These are phyloP conservation scores for Eremophila alpestris DNA, from an alignment of 2,797 vertebrate genomes.

Conservation along the genomic window DNA sequence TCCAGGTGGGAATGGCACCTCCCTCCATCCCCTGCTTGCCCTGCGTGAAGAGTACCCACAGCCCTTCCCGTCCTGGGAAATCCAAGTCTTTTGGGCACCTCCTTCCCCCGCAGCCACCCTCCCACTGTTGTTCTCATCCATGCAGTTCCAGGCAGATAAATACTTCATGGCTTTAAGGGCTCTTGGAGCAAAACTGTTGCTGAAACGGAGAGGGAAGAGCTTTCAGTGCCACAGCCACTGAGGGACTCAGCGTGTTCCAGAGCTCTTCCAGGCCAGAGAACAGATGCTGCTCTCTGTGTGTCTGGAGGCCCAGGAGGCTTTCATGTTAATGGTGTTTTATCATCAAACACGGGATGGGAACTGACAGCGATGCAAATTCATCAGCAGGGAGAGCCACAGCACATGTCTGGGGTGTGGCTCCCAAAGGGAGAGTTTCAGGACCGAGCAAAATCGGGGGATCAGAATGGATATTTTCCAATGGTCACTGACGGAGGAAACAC, in stretches of 20 bases:
- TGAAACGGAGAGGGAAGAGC: background rate
- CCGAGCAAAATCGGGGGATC: fast-evolving
- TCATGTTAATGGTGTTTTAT: background rate
- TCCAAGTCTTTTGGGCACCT: background rate
- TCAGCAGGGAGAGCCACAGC: background rate
- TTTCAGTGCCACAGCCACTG: background rate
- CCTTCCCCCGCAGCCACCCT: background rate
- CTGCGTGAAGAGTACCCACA: background rate
- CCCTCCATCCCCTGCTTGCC: background rate
- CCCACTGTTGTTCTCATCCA: background rate
- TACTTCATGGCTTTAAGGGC: background rate
- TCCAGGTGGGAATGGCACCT: background rate
- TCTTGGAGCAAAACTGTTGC: background rate
- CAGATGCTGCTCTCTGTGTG: background rate
- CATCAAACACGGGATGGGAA: background rate
- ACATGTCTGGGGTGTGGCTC: background rate
- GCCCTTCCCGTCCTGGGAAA: background rate
- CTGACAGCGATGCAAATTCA: background rate
- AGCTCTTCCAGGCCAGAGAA: background rate
- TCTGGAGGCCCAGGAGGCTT: background rate
- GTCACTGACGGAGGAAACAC: fast-evolving
- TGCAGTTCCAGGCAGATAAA: background rate
- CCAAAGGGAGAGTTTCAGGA: background rate
- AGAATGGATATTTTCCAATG: background rate
- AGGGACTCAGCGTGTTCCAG: fast-evolving